Evolutionary conservation across 2,113 vertebrate genomes (phyloP).

Genomic region (Entosphenus tridentatus): DNA sequence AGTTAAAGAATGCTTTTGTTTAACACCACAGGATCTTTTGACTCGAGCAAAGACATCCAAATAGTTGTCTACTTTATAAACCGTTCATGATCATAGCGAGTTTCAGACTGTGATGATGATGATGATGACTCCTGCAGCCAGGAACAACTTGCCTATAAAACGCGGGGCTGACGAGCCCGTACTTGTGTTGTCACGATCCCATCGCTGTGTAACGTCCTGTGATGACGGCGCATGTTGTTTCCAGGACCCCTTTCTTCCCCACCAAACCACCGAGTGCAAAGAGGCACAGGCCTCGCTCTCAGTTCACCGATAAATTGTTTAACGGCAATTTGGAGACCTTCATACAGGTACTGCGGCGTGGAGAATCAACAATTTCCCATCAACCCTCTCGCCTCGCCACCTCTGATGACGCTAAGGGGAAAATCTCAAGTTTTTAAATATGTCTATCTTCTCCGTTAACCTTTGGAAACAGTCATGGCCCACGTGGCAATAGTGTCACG

Average conservation of each 20-base stretch:
- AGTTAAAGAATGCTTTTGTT: too few species aligned
- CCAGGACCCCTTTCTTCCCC: conserved; percentile 62
- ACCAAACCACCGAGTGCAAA: conserved; percentile 59
- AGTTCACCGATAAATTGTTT: conserved; percentile 81
- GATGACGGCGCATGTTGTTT: conserved; percentile 15
- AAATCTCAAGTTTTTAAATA: conserved; percentile 9
- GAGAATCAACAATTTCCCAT: conserved; percentile 17
- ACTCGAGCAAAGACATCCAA: too few species aligned
- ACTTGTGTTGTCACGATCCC: too few species aligned
- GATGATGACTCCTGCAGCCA: too few species aligned
- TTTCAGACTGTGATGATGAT: too few species aligned
- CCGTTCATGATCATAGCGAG: too few species aligned
- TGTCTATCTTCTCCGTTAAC: neutral
- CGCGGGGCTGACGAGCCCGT: too few species aligned
- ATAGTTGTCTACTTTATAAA: too few species aligned
- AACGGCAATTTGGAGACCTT: conserved; percentile 85
- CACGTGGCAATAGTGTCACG: neutral
- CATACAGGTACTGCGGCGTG: conserved; percentile 51
- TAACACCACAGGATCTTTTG: too few species aligned
- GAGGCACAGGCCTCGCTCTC: conserved; percentile 55
- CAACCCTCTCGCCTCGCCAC: too few species aligned
- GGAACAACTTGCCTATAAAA: too few species aligned
- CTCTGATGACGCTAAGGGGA: too few species aligned
- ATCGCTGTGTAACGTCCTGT: neutral
- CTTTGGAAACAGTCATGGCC: neutral